Evolutionary conservation across 2,113 vertebrate species (phyloP).

Genomic region (Pipra filicauda): DNA sequence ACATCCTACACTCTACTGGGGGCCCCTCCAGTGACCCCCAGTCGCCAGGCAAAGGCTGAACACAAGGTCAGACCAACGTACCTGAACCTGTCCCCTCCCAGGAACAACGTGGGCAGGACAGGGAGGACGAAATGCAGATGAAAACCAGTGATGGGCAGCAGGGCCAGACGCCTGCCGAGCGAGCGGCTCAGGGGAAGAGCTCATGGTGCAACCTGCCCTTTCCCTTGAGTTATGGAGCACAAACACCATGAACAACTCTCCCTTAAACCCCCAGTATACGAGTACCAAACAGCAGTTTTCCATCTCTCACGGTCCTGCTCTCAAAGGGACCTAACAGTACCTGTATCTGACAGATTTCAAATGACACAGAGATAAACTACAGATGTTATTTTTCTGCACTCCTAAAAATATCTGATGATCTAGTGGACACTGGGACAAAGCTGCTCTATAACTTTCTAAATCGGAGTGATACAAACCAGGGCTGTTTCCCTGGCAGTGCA

Average conservation of each 20-base stretch:
- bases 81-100: background rate
- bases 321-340: background rate
- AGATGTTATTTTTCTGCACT: background rate
- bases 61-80: background rate
- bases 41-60: background rate
- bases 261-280: background rate
- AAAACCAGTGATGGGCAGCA: background rate
- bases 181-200: rapidly evolving
- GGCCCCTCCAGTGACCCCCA: too few relatives aligned
- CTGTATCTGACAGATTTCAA: background rate
- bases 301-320: background rate
- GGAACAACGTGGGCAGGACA: background rate
- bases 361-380: background rate
- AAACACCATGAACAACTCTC: background rate
- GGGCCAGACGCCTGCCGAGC: rapidly evolving
- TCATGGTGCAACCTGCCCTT: background rate
- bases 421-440: background rate
- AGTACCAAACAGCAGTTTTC: background rate
- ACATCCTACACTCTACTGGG: background rate
- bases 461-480: background rate
- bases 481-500: background rate
- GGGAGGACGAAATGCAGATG: background rate
- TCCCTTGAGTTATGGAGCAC: background rate
- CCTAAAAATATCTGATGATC: background rate
- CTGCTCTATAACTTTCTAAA: background rate